Evolutionary conservation across 2,113 vertebrate species (phyloP).

Genomic region (Engystomops pustulosus): DNA sequence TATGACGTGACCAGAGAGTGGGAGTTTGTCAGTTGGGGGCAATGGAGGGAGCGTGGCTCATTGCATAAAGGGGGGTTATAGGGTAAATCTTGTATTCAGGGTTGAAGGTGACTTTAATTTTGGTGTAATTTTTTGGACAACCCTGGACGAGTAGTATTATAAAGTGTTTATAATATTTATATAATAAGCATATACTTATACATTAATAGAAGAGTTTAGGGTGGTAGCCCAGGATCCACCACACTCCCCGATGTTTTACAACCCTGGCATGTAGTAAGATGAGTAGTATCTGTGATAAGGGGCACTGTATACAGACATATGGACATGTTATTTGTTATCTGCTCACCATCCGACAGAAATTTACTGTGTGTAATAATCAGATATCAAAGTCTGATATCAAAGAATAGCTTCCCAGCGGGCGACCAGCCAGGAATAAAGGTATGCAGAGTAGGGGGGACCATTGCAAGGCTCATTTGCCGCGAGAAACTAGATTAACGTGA

Average conservation of each 20-base stretch:
- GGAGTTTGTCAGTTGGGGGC: no score
- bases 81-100: no score
- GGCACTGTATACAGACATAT: background rate
- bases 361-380: background rate
- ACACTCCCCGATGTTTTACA: background rate
- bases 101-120: no score
- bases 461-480: background rate
- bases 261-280: no score
- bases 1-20: no score
- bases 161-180: no score
- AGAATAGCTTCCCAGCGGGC: constrained; percentile 2
- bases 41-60: no score
- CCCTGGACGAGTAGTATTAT: no score
- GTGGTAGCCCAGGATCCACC: background rate
- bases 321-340: background rate
- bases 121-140: no score
- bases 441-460: background rate
- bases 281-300: background rate
- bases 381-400: constrained; percentile 8
- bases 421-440: background rate
- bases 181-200: no score
- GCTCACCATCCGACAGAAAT: background rate
- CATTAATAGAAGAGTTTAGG: no score
- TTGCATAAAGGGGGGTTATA: no score
- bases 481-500: background rate